Percentiles rank a stretch among this genome's conserved stretches.
Evolutionary conservation across 37 sponge, comb jelly and placozoan species (phyloP).

Genomic region (Chondrilla cf. caribensis): DNA sequence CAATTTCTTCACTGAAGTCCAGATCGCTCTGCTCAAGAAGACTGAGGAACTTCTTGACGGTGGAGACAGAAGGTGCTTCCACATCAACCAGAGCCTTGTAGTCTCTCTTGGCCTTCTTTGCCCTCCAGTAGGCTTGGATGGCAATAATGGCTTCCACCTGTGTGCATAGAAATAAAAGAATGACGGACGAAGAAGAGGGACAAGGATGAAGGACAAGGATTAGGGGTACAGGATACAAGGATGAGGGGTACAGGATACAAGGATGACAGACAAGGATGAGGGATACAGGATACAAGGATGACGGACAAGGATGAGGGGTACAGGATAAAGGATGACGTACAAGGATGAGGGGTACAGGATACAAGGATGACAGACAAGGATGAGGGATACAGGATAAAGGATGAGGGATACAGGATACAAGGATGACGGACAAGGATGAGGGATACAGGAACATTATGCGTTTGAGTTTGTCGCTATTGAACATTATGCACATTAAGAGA

Average conservation of each 20-base stretch:
- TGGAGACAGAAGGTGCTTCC: constrained; percentile 69
- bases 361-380: too few relatives aligned
- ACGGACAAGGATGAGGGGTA: too few relatives aligned
- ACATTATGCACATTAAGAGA: too few relatives aligned
- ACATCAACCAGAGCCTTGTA: constrained; percentile 74
- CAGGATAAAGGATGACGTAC: too few relatives aligned
- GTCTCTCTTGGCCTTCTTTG: constrained; percentile 82
- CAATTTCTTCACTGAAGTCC: constrained; percentile 93
- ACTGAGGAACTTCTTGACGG: constrained; percentile 87
- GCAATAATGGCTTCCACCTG: constrained; percentile 69
- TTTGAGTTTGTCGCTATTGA: not conserved
- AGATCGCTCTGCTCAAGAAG: constrained; percentile 96
- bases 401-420: too few relatives aligned
- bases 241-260: too few relatives aligned
- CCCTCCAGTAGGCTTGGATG: constrained; percentile 88
- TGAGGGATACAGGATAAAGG: too few relatives aligned
- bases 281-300: too few relatives aligned
- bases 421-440: too few relatives aligned
- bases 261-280: too few relatives aligned
- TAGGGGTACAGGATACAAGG: not conserved
- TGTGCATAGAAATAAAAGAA: not conserved
- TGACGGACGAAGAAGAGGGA: not conserved
- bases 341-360: too few relatives aligned
- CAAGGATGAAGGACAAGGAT: not conserved
- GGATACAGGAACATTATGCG: too few relatives aligned